Evolutionary conservation across 2,113 vertebrate species (phyloP).

Genomic region (Piprites chloris): DNA sequence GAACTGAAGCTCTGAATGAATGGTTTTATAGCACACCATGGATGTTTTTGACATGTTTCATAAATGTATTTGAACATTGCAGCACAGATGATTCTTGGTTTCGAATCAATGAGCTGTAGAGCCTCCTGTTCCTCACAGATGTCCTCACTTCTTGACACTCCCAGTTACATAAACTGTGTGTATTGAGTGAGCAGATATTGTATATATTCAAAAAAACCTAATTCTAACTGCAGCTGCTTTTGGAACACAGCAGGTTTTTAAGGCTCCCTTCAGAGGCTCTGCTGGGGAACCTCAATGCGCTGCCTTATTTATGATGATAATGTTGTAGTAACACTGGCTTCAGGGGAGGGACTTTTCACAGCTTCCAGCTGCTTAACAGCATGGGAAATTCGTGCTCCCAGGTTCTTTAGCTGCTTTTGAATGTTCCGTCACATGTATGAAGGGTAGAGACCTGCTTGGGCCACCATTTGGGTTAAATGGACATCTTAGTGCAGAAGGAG

Average conservation of each 20-base stretch:
- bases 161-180: background rate
- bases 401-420: background rate
- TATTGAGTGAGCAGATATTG: background rate
- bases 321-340: background rate
- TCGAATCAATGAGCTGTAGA: background rate
- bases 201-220: background rate
- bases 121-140: background rate
- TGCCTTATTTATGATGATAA: background rate
- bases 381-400: background rate
- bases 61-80: background rate
- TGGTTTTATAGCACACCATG: background rate
- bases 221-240: background rate
- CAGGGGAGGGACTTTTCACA: background rate
- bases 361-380: background rate
- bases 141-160: background rate
- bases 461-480: background rate
- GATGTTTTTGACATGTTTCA: background rate
- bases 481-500: background rate
- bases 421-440: background rate
- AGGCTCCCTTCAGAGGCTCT: background rate
- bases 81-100: background rate
- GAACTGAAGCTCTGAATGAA: background rate
- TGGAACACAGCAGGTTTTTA: background rate
- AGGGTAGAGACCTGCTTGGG: background rate
- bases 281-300: background rate